Evolutionary conservation across 92 coral and sea anemone genomes (phyloP), one percentile per base, ranked within the genome.

Genomic region (Actinostola sp.): DNA sequence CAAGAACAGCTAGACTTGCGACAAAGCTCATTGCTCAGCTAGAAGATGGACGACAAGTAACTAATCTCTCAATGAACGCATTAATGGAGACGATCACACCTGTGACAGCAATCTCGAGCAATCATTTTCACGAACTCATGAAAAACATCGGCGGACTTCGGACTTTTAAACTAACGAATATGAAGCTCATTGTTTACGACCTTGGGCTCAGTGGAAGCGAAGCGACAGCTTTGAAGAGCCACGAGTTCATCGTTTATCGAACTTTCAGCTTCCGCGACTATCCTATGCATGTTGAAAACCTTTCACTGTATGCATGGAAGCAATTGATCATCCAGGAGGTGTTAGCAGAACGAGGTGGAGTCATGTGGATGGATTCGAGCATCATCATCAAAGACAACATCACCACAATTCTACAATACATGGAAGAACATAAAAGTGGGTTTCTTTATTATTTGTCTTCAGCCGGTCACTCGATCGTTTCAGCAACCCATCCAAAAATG

Each of bases 61-160:
- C 23, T 5, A 9, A 27, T 26, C 26, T 42, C 13, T 24, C 71
- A 13, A 43, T 48, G 71, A 54, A 65, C 23, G 43, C 39, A 1
- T 38, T 65, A 8, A 10, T 25, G 8, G 24, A 48, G 26, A 33
- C 38, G 11, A 65, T 65, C 51, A 35, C 23, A 1, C 71, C 71
- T 44, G 83, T 82, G 13, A 82, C 88, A 0, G 83, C 83, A 8
- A 25, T 76, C 12, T 82, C 88, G 3, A 76, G 83, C 19, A 69
- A 82, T 39, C 88, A 82, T 23, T 76, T 82, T 34, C 15, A 25
- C 24, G 88, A 82, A 63, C 44, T 68, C 16, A 70, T 62, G 60
- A 63, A 52, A 35, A 74, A 73, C 25, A 48, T 81, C 15, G 30
- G 66, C 14, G 6, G 44, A 12, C 56, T 69, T 7, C 55, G 50